These are phyloP conservation scores for Melanerpes formicivorus DNA, from an alignment of 2,113 vertebrate species.

Conservation along the genomic window DNA sequence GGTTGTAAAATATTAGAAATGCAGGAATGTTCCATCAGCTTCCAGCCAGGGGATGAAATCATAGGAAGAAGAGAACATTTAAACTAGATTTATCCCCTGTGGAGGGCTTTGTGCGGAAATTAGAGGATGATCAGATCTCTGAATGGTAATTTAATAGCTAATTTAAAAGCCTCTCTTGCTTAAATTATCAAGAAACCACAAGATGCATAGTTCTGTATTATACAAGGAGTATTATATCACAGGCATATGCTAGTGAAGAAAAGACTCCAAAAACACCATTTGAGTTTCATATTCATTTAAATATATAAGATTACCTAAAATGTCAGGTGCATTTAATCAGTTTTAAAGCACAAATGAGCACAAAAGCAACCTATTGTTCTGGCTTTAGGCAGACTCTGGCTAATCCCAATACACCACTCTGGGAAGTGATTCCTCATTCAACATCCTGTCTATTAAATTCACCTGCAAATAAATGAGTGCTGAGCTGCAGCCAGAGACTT, in stretches of 20 bases:
- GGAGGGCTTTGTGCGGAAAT: constrained; percentile 41
- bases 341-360: constrained; percentile 38
- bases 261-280: not conserved
- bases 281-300: constrained; percentile 24
- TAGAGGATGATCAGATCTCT: constrained; percentile 60
- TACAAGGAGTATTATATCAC: not conserved
- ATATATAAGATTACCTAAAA: constrained; percentile 21
- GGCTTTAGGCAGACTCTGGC: not conserved
- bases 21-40: not conserved
- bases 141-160: constrained; percentile 68
- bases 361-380: constrained; percentile 31
- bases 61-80: constrained; percentile 23
- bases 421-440: constrained; percentile 45
- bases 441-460: constrained; percentile 46
- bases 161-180: constrained; percentile 46
- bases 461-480: constrained; percentile 38
- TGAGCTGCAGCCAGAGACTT: not conserved
- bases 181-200: constrained; percentile 54
- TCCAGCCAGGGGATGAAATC: constrained; percentile 12
- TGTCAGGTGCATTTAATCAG: constrained; percentile 26
- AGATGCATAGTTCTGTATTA: not conserved
- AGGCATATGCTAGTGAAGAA: not conserved
- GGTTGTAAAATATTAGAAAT: not conserved
- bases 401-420: not conserved
- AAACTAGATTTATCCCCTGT: constrained; percentile 59